A percentile compares a stretch with the other conserved stretches of the same genome.
phyloP scores from a whole-genome alignment of 1,140 invertebrate species.

The Platorchestia sp. region DNA sequence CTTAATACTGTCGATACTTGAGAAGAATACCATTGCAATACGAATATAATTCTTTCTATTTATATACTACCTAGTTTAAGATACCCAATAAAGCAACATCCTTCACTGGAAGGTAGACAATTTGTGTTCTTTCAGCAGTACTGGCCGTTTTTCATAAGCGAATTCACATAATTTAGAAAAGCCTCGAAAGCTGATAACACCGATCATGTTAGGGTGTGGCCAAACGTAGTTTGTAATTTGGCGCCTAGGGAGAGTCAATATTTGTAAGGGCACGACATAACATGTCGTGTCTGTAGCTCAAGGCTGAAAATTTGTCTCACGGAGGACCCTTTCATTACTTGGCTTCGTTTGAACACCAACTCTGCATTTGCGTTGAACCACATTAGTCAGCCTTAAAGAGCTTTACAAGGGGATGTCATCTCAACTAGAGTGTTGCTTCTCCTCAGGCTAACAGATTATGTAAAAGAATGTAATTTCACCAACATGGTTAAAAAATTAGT shows the following conservation, averaged over 20 bases:
- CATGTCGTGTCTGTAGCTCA: background rate
- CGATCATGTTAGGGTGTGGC: background rate
- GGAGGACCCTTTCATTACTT: background rate
- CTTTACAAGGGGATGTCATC: background rate
- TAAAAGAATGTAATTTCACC: background rate
- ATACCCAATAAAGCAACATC: background rate
- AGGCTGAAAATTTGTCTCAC: background rate
- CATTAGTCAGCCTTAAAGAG: background rate
- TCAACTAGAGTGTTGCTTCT: background rate
- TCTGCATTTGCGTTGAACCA: background rate
- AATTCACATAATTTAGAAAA: background rate
- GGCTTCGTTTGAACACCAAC: background rate
- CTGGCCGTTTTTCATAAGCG: background rate
- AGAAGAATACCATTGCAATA: background rate
- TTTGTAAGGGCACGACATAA: background rate
- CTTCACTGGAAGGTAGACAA: background rate
- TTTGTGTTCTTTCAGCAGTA: background rate
- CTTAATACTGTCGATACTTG: background rate
- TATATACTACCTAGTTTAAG: background rate
- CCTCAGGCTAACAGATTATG: background rate
- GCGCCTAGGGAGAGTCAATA: background rate
- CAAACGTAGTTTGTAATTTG: background rate
- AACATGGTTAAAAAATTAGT: background rate
- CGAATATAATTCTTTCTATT: background rate
- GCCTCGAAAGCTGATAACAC: background rate